These are phyloP conservation scores for Takifugu flavidus DNA, from an alignment of 2,113 vertebrate genomes.

Conservation along the genomic window DNA sequence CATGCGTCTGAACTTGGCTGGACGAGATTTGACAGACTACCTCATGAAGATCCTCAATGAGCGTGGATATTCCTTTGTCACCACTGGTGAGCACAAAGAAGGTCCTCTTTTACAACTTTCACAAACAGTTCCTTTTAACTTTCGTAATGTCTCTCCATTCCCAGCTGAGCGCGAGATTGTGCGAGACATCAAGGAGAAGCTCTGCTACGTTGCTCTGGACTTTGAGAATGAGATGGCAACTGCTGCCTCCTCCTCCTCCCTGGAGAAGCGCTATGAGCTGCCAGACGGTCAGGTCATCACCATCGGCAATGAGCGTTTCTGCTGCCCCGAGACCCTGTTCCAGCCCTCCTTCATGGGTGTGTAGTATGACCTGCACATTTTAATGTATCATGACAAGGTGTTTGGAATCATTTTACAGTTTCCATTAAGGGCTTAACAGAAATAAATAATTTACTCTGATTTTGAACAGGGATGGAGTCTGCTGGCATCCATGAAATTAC, in stretches of 20 bases:
- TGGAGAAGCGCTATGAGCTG: conserved; percentile 98
- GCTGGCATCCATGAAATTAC: conserved; percentile 95
- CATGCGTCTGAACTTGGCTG: conserved; percentile 93
- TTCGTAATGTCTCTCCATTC: neutral
- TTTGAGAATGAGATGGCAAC: conserved; percentile 98
- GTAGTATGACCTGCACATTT: neutral
- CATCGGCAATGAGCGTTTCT: conserved; percentile 96
- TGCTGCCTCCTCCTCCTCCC: conserved; percentile 91
- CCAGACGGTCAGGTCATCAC: conserved; percentile 98
- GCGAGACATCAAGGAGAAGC: conserved; percentile 97
- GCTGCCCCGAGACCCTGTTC: conserved; percentile 95
- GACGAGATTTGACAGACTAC: conserved; percentile 94
- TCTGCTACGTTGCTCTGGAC: conserved; percentile 94
- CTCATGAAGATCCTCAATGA: conserved; percentile 98
- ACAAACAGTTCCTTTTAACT: neutral
- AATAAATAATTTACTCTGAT: neutral
- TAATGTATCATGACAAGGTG: too few species aligned
- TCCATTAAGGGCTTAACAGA: too few species aligned
- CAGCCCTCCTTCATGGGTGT: conserved; percentile 96
- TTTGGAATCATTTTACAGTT: too few species aligned
- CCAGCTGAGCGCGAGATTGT: conserved; percentile 97
- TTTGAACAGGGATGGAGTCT: conserved; percentile 86
- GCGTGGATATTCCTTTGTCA: conserved; percentile 97
- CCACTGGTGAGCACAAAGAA: conserved; percentile 77
- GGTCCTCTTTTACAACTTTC: neutral